Conservation (phyloP, 2,113 vertebrate genomes). For the Neogale vison region DNA sequence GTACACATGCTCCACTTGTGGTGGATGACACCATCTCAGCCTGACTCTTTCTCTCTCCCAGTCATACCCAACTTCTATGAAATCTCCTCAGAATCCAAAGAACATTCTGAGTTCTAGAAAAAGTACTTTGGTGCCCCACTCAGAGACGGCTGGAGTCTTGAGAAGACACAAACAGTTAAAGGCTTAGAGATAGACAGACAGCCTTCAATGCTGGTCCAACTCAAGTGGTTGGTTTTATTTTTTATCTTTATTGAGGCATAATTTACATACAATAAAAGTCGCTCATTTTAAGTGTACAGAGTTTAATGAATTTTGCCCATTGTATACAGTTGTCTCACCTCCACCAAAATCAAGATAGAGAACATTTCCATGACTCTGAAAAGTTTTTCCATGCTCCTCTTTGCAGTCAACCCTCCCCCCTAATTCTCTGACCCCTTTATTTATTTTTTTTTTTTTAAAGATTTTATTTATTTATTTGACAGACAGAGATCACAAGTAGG, state of each 20-base stretch:
- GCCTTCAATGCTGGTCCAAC: not conserved
- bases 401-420: not conserved
- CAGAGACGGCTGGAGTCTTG: not conserved
- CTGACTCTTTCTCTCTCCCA: not conserved
- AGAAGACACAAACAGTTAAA: conserved; percentile 1
- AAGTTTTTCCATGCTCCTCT: not conserved
- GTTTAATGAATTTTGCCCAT: conserved; percentile 7
- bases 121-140: not conserved
- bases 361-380: not conserved
- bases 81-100: not conserved
- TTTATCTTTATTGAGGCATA: conserved; percentile 31
- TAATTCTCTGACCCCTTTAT: not conserved
- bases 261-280: conserved; percentile 24
- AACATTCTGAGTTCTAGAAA: not conserved
- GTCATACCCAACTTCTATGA: not conserved
- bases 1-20: not conserved
- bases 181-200: not conserved
- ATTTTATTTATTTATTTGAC: too few relatives aligned
- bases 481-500: too few relatives aligned
- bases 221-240: not conserved
- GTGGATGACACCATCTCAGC: not conserved
- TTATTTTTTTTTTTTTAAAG: too few relatives aligned
- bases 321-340: not conserved
- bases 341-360: conserved; percentile 6
- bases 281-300: not conserved